phyloP scores from a whole-genome alignment of 2,888 invertebrate genomes.

The Tolmerus cingulatus region DNA sequence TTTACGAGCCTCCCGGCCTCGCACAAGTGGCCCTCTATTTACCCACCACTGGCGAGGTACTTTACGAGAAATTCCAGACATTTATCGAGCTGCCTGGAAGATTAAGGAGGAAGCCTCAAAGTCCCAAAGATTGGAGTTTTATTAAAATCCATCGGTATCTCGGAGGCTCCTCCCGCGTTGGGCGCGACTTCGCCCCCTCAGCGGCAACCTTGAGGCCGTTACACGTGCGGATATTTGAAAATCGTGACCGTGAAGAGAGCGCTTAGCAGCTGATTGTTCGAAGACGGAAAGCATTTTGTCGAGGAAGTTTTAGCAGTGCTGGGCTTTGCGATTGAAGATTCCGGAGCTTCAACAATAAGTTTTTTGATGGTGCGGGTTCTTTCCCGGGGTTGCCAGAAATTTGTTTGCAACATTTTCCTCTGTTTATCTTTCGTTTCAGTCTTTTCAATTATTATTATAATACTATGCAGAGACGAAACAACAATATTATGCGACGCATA shows the following conservation, averaged over 20 bases:
- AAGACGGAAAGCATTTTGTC: neutral
- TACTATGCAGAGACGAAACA: neutral
- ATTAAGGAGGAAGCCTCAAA: neutral
- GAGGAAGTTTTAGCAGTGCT: neutral
- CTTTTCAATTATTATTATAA: neutral
- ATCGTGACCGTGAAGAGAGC: neutral
- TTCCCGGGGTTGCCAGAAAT: neutral
- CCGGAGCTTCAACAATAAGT: neutral
- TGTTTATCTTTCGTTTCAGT: neutral
- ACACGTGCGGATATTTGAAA: neutral
- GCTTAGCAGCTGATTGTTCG: neutral
- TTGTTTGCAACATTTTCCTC: neutral
- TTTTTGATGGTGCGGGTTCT: neutral
- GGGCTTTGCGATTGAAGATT: neutral
- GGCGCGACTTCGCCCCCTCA: neutral
- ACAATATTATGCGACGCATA: neutral
- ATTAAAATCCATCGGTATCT: neutral
- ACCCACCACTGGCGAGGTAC: neutral
- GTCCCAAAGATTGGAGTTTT: neutral
- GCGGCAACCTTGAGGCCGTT: neutral
- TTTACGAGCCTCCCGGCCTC: neutral
- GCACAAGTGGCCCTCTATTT: neutral
- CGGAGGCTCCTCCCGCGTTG: neutral
- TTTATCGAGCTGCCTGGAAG: neutral
- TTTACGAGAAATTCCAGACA: neutral